Conservation (phyloP, 2,797 vertebrate genomes). For the Pangasius larnaudii region DNA sequence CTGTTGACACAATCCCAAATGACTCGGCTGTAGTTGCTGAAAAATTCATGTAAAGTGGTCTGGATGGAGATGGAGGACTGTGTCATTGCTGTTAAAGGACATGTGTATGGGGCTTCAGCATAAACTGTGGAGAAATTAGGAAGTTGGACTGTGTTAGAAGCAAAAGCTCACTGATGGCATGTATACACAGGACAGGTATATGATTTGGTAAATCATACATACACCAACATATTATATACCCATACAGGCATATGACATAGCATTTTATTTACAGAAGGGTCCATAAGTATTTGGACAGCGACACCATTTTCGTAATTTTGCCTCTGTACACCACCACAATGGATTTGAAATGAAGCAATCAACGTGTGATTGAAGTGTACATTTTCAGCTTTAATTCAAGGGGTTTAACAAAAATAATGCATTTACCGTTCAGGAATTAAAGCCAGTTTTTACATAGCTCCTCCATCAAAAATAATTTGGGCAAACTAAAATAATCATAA, state of each 20-base stretch:
- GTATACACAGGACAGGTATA: background rate
- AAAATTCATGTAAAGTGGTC: constrained; percentile 56
- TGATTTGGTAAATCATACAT: background rate
- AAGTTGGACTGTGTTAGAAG: background rate
- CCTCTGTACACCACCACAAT: too few relatives aligned
- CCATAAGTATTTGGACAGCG: too few relatives aligned
- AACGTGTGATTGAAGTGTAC: too few relatives aligned
- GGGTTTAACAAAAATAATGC: too few relatives aligned
- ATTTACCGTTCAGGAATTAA: too few relatives aligned
- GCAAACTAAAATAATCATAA: too few relatives aligned
- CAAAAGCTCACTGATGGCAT: background rate
- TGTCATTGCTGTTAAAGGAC: constrained; percentile 44
- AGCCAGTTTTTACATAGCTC: too few relatives aligned
- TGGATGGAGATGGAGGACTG: constrained; percentile 35
- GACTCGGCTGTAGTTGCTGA: constrained; percentile 33
- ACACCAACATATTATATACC: background rate
- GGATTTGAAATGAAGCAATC: too few relatives aligned
- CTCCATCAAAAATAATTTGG: too few relatives aligned
- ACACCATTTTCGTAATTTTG: too few relatives aligned
- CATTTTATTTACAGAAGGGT: background rate
- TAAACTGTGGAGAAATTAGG: constrained; percentile 1
- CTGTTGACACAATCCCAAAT: constrained; percentile 35
- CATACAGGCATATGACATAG: background rate
- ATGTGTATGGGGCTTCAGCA: constrained; percentile 18
- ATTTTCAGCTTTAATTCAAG: too few relatives aligned